phyloP scores from a whole-genome alignment of 1,140 invertebrate species.

The Drosophila suzukii region DNA sequence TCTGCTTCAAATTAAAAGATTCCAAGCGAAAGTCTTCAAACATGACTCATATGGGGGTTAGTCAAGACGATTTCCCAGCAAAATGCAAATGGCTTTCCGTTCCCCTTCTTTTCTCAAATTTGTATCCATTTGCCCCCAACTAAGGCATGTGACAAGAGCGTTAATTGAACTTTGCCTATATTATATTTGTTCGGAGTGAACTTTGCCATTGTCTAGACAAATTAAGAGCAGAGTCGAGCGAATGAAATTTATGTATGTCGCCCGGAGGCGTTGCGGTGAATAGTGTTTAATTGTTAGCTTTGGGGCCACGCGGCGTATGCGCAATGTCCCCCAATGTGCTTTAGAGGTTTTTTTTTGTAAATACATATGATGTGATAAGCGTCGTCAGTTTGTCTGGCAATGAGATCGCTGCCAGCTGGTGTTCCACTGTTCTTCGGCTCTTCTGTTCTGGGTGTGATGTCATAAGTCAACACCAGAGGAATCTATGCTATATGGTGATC shows the following conservation, averaged over 20 bases:
- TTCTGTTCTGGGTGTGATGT: constrained; percentile 62
- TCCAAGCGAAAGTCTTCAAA: constrained; percentile 37
- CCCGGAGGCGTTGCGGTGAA: constrained; percentile 36
- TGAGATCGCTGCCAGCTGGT: constrained; percentile 41
- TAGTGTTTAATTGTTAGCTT: constrained; percentile 58
- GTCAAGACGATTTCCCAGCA: constrained; percentile 29
- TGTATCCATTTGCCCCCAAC: constrained; percentile 30
- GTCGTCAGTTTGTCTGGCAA: constrained; percentile 74
- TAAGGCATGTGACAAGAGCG: constrained; percentile 58
- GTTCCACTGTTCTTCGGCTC: constrained; percentile 17
- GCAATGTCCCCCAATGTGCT: constrained; percentile 49
- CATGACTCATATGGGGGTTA: constrained; percentile 54
- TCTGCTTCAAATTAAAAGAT: constrained; percentile 78
- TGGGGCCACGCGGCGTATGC: constrained; percentile 67
- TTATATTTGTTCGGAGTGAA: constrained; percentile 56
- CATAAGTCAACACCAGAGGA: constrained; percentile 70
- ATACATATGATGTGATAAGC: constrained; percentile 46
- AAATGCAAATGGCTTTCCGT: constrained; percentile 36
- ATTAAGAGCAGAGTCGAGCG: constrained; percentile 65
- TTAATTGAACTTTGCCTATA: constrained; percentile 73
- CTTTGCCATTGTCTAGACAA: constrained; percentile 82
- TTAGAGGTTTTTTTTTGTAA: not conserved
- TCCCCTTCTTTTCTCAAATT: constrained; percentile 10
- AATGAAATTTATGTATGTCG: constrained; percentile 54
- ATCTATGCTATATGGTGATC: constrained; percentile 52